A percentile compares a stretch with the other conserved stretches of the same genome.
phyloP scores from a whole-genome alignment of 2,888 invertebrate species.

The Dryocosmus kuriphilus region DNA sequence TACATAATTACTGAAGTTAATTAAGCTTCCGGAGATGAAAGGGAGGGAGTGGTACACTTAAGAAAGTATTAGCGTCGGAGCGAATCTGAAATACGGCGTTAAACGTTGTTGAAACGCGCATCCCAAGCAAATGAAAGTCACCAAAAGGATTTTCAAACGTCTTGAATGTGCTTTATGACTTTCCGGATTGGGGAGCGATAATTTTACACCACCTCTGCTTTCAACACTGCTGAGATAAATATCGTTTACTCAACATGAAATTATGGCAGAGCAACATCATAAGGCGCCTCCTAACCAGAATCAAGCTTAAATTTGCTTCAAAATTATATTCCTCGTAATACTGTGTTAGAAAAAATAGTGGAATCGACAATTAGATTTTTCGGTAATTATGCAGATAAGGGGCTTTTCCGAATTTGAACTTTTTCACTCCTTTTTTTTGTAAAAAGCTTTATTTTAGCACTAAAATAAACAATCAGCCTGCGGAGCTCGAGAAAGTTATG shows the following conservation, averaged over 20 bases:
- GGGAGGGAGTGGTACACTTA: conserved; percentile 52
- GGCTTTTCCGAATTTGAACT: too few relatives aligned
- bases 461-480: too few relatives aligned
- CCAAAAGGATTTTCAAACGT: not conserved
- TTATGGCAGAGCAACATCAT: conserved; percentile 19
- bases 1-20: conserved; percentile 69
- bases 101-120: conserved; percentile 47
- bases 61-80: conserved; percentile 55
- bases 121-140: conserved; percentile 34
- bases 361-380: too few relatives aligned
- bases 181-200: not conserved
- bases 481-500: too few relatives aligned
- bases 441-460: too few relatives aligned
- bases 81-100: conserved; percentile 41
- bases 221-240: conserved; percentile 16
- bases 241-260: conserved; percentile 14
- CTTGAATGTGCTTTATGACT: conserved; percentile 1
- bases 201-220: not conserved
- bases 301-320: not conserved
- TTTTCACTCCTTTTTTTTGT: too few relatives aligned
- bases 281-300: conserved; percentile 17
- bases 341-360: too few relatives aligned
- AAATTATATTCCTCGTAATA: not conserved
- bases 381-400: too few relatives aligned
- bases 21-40: conserved; percentile 67